A percentile compares a stretch with the other conserved stretches of the same genome.
These are phyloP conservation scores for Danaus melanippus DNA, from an alignment of 1,140 invertebrate species.

Conservation along the genomic window DNA sequence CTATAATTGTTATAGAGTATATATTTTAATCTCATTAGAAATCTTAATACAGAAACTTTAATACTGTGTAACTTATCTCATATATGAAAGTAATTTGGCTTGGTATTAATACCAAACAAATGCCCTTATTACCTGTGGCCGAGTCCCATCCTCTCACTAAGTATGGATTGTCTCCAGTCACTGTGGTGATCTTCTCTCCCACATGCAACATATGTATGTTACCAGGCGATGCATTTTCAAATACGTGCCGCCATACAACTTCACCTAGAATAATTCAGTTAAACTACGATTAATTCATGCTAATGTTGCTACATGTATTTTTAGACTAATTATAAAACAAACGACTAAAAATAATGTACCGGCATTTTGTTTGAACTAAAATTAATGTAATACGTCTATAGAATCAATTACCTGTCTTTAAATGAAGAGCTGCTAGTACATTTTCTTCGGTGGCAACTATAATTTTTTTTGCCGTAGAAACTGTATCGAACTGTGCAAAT, in stretches of 20 bases:
- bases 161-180: constrained; percentile 80
- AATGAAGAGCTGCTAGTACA: constrained; percentile 87
- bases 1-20: too few species aligned
- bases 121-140: constrained; percentile 71
- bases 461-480: constrained; percentile 82
- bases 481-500: constrained; percentile 84
- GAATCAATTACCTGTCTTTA: constrained; percentile 79
- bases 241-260: constrained; percentile 85
- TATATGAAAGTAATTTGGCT: too few species aligned
- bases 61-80: neutral
- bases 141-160: constrained; percentile 85
- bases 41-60: too few species aligned
- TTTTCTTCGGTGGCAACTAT: constrained; percentile 91
- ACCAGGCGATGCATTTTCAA: constrained; percentile 78
- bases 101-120: neutral
- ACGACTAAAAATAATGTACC: too few species aligned
- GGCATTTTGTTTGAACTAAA: too few species aligned
- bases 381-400: too few species aligned
- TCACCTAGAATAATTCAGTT: constrained; percentile 70
- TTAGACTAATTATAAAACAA: too few species aligned
- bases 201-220: constrained; percentile 76
- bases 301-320: too few species aligned
- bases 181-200: constrained; percentile 79
- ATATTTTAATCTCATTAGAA: too few species aligned
- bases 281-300: too few species aligned